Evolutionary conservation across 2,888 invertebrate genomes (phyloP).

Genomic region (Mesorhabditis belari): DNA sequence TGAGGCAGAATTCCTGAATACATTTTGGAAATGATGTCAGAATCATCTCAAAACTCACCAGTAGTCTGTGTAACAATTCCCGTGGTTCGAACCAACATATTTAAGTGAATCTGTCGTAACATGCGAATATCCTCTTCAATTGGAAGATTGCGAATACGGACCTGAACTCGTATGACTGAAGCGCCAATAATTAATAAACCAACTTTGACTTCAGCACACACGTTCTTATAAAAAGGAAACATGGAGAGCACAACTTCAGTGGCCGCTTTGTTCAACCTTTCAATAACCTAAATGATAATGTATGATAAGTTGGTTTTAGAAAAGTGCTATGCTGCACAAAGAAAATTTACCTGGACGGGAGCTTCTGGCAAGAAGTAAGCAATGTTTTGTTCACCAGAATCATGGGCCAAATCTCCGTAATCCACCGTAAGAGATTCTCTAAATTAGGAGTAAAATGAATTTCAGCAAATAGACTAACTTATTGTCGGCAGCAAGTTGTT

Average conservation of each 20-base stretch:
- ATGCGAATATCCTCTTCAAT: constrained; percentile 89
- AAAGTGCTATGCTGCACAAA: too few relatives aligned
- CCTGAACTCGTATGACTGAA: constrained; percentile 52
- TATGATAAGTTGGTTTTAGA: neutral
- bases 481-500: constrained; percentile 58
- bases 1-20: constrained; percentile 75
- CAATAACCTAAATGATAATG: constrained; percentile 28
- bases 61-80: constrained; percentile 95
- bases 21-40: neutral
- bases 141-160: constrained; percentile 87
- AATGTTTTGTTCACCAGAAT: constrained; percentile 74
- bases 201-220: constrained; percentile 73
- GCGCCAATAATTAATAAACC: neutral
- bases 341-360: constrained; percentile 61
- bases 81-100: constrained; percentile 82
- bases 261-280: constrained; percentile 55
- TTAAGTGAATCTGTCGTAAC: constrained; percentile 71
- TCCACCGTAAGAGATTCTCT: constrained; percentile 62
- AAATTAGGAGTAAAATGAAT: neutral
- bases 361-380: constrained; percentile 97
- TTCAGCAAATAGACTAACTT: constrained; percentile 66
- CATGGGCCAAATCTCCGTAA: constrained; percentile 79
- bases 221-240: constrained; percentile 89
- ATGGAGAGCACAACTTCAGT: constrained; percentile 76
- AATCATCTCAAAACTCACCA: constrained; percentile 51